A percentile compares a stretch with the other conserved stretches of the same genome.
Conservation (phyloP, 2,113 vertebrate genomes). For the Rhinoptilus africanus region DNA sequence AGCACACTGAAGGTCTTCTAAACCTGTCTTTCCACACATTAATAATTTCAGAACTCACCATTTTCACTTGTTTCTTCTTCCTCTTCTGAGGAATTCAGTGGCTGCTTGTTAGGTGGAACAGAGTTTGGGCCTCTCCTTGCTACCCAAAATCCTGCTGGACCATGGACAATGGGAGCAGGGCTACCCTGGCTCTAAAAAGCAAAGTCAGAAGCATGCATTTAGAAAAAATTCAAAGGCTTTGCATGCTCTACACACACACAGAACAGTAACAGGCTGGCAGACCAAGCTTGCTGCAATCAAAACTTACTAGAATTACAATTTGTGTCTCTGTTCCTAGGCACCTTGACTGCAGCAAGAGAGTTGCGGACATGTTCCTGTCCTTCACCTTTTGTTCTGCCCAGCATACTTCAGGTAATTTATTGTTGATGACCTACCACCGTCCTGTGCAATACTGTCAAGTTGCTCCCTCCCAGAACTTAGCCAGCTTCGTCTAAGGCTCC, state of each 20-base stretch:
- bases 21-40: background rate
- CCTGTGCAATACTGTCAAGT: background rate
- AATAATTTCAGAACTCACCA: constrained; percentile 61
- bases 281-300: background rate
- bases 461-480: background rate
- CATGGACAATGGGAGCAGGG: constrained; percentile 64
- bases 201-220: background rate
- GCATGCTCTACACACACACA: background rate
- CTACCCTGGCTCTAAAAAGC: constrained; percentile 67
- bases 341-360: background rate
- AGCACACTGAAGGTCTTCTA: background rate
- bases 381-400: background rate
- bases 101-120: constrained; percentile 66
- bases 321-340: background rate
- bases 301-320: background rate
- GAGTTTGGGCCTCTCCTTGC: constrained; percentile 62
- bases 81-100: constrained; percentile 75
- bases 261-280: background rate
- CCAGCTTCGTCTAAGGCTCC: background rate
- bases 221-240: background rate
- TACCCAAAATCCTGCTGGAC: constrained; percentile 74
- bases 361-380: background rate
- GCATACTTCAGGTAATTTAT: background rate
- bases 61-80: constrained; percentile 74
- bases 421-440: background rate